Conservation (phyloP, 2,797 vertebrate genomes). For the Glossophaga mutica region DNA sequence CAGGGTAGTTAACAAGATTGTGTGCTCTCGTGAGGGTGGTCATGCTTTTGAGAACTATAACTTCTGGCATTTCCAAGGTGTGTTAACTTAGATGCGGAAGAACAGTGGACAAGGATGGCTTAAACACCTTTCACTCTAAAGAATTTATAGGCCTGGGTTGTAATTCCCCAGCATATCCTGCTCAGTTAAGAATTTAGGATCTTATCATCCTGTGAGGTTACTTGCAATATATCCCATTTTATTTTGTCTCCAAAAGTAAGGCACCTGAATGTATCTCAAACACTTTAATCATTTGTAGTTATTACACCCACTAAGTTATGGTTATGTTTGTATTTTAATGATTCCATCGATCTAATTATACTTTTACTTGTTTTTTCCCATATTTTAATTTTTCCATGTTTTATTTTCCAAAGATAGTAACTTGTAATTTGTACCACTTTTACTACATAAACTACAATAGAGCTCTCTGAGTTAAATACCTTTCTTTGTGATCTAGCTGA, state of each 20-base stretch:
- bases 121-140: neutral
- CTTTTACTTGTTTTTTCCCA: neutral
- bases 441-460: neutral
- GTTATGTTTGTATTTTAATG: neutral
- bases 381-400: neutral
- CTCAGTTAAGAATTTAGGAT: neutral
- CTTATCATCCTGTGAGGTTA: neutral
- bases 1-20: neutral
- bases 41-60: neutral
- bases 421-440: neutral
- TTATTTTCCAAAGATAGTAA: neutral
- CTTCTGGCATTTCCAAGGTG: neutral
- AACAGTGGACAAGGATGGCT: neutral
- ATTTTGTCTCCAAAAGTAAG: neutral
- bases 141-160: neutral
- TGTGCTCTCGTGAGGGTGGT: neutral
- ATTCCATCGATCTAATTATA: neutral
- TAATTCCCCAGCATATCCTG: neutral
- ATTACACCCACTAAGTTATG: neutral
- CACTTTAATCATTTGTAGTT: neutral
- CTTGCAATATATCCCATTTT: neutral
- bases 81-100: neutral
- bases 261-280: neutral
- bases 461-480: neutral
- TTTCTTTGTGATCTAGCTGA: constrained; percentile 39